Evolutionary conservation across 2,888 invertebrate species (phyloP).

Genomic region (Parnassius mnemosyne): DNA sequence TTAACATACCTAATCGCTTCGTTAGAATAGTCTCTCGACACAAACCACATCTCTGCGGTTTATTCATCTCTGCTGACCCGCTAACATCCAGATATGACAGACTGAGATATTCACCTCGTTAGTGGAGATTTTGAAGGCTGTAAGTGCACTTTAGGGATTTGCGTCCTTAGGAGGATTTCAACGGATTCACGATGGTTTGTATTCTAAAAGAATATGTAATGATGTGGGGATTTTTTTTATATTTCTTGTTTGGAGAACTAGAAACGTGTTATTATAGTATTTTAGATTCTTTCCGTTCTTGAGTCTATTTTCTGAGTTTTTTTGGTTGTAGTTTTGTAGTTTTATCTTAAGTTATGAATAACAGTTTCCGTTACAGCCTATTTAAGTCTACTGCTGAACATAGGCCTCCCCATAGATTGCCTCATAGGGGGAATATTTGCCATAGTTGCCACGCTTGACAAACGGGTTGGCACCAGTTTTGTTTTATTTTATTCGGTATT

Average conservation of each 20-base stretch:
- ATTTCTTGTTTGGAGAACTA: no score
- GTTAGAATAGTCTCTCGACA: slow-evolving; percentile 35
- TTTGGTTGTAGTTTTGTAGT: no score
- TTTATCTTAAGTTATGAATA: no score
- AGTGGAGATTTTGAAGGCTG: slow-evolving; percentile 48
- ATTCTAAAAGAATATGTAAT: slow-evolving; percentile 25
- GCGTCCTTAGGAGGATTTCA: slow-evolving; percentile 26
- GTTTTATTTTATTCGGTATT: no score
- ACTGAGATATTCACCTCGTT: slow-evolving; percentile 52
- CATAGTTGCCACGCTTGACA: no score
- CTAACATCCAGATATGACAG: slow-evolving; percentile 51
- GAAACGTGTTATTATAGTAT: no score
- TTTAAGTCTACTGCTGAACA: no score
- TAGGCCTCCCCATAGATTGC: no score
- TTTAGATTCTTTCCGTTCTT: neutral
- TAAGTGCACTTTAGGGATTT: slow-evolving; percentile 40
- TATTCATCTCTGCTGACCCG: slow-evolving; percentile 43
- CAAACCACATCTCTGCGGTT: slow-evolving; percentile 31
- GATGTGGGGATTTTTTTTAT: slow-evolving; percentile 9
- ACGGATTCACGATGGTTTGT: slow-evolving; percentile 19
- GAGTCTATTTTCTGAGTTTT: neutral
- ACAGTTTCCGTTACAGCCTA: no score
- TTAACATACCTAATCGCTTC: slow-evolving; percentile 34
- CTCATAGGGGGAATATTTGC: no score
- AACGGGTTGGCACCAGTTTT: no score